Percentiles rank a stretch among this genome's conserved stretches.
These are phyloP conservation scores for Scaptomyza montana DNA, from an alignment of 1,140 invertebrate species.

Conservation along the genomic window DNA sequence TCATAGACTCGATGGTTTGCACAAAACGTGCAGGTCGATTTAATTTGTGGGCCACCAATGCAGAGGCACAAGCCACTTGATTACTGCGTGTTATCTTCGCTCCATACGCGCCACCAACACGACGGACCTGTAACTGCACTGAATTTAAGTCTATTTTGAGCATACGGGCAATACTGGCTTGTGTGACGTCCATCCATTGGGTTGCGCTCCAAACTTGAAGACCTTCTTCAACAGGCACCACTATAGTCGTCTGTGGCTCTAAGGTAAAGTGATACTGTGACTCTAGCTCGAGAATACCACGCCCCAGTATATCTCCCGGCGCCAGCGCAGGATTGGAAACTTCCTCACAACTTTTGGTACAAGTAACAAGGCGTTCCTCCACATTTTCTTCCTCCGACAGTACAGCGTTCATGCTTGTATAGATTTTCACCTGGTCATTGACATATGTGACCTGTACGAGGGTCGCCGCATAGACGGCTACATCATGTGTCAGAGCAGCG, in stretches of 20 bases:
- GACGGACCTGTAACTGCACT: constrained; percentile 86
- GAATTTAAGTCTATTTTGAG: constrained; percentile 85
- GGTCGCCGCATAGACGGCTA: constrained; percentile 87
- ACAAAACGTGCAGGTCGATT: constrained; percentile 87
- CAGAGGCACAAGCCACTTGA: constrained; percentile 86
- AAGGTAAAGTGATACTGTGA: constrained; percentile 85
- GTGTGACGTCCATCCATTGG: constrained; percentile 89
- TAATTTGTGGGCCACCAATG: constrained; percentile 86
- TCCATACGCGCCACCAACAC: constrained; percentile 90
- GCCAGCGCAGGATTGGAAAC: constrained; percentile 85
- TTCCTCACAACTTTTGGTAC: constrained; percentile 85
- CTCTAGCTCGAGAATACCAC: constrained; percentile 71
- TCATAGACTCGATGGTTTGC: constrained; percentile 87
- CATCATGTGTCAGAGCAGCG: constrained; percentile 86
- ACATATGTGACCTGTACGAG: constrained; percentile 88
- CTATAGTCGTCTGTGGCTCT: constrained; percentile 88
- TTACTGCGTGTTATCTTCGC: constrained; percentile 86
- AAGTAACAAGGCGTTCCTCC: constrained; percentile 87
- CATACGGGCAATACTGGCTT: constrained; percentile 86
- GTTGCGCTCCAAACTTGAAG: constrained; percentile 86
- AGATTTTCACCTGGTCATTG: constrained; percentile 41
- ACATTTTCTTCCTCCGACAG: constrained; percentile 85
- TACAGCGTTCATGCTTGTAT: constrained; percentile 83
- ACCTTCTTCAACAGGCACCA: constrained; percentile 86
- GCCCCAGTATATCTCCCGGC: constrained; percentile 48